Evolutionary conservation across 2,113 vertebrate species (phyloP), one percentile per base, ranked within the genome.

Genomic region (Neopipo cinnamomea): DNA sequence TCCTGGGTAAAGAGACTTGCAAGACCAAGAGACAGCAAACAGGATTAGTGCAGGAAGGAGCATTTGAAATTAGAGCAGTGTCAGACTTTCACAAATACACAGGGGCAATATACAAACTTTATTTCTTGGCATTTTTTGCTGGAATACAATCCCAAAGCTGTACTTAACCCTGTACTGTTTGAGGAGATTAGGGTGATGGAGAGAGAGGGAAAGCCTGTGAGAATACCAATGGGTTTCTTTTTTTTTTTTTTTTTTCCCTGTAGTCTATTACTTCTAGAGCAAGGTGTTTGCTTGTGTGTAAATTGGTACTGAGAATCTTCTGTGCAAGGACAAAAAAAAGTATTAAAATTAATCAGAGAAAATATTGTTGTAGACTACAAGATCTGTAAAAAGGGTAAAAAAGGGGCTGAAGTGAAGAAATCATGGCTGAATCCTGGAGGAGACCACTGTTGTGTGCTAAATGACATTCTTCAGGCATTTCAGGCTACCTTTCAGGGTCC

Each of bases 191-290:
- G 18, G 59, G 39, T 68, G 65, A 30, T 28, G 63, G n/a, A 46
- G 33, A 47, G 8, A 44, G 22, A 50, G 28, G 55, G 73, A 63
- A 47, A 73, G 33, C 30, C 44, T 82, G 31, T 22, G 53, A 56
- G 28, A 76, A 58, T 14, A 71, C 16, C n/a, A 21, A 11, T n/a
- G 19, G 15, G 5, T 59, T 71, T 37, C 5, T 59, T 8, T 13
- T 47, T 16, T 27, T 19, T 0, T 12, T n/a, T n/a, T n/a, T n/a
- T n/a, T n/a, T n/a, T n/a, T n/a, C n/a, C 9, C 33, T 23, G 5
- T 41, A 73, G 66, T 33, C 33, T 46, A 5, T n/a, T 14, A 50
- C 12, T 66, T 61, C 33, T 50, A 66, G 33, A 39, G 14, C 19
- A 70, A 53, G 18, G 13, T 3, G 27, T 78, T 70, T 65, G 8